Base-by-base conservation (phyloP, 2,113 vertebrate genomes). In the Pampusana beccarii region DNA sequence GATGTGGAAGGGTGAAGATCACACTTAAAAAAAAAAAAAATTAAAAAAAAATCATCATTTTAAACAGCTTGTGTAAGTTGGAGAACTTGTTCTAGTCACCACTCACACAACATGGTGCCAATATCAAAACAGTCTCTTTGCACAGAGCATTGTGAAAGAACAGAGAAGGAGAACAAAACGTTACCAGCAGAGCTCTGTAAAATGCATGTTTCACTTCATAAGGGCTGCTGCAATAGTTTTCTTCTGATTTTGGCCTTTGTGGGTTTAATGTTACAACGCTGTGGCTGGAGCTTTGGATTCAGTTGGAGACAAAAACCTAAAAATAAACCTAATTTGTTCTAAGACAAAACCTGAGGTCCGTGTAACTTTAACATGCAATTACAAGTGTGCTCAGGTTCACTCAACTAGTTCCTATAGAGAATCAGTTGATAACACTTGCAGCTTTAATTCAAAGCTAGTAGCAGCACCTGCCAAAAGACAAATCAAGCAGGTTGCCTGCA, bases 181-280 rank as follows among this genome's bases (percentile, higher is more conserved):
- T 64, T 70, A 36, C 38, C 14, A 40, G 34, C 18, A 56, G 53
- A 53, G 75, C 44, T 87, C 77, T 91, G 65, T n/a, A 75, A 91
- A 91, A 87, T 44, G 25, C 10, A 24, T 33, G 21, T 79, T 93
- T 91, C 2, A 4, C 61, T 92, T 92, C 1, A 1, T 40, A 62
- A 81, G 36, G 15, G 40, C 71, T 86, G 61, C 71, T 70, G 48
- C 83, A 86, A 71, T 78, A 42, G 71, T 81, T 83, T 86, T 60
- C 72, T 88, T 90, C 65, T 72, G 86, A 79, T 82, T 95, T 81
- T 85, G 91, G 85, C 87, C 87, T 92, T 88, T 90, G 38, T 78
- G 67, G 24, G 50, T 92, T 90, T 94, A 84, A 79, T 8, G 16
- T 78, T 54, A 71, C 31, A 61, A 10, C 44, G 48, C 40, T 81